Conservation (phyloP, 2,113 vertebrate species). For the Oxyruncus cristatus region DNA sequence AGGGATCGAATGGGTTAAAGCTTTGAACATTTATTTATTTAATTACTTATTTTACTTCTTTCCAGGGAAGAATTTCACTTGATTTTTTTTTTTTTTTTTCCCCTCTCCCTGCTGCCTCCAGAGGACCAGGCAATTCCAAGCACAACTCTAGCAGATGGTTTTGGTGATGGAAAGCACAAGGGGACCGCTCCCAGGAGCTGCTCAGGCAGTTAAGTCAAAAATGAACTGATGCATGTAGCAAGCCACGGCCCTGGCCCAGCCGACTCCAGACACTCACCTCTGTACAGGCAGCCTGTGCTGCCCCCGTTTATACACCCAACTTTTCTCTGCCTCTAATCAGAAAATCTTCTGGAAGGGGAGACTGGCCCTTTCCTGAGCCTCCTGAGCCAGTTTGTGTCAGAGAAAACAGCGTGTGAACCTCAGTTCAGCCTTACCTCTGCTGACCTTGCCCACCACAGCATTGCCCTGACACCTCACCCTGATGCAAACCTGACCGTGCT, state of each 20-base stretch:
- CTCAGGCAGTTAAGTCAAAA: neutral
- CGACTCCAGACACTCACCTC: neutral
- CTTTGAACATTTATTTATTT: neutral
- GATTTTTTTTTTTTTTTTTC: too few species aligned
- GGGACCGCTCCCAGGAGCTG: conserved; percentile 6
- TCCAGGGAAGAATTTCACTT: conserved; percentile 50
- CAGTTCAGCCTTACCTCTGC: rapidly evolving
- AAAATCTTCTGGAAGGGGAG: neutral
- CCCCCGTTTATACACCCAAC: neutral
- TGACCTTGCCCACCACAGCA: neutral
- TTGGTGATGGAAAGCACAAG: neutral
- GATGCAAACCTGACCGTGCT: neutral
- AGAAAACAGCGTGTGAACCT: neutral
- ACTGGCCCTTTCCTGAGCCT: neutral
- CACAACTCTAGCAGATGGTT: conserved; percentile 61
- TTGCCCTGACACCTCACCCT: neutral
- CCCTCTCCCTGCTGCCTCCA: conserved; percentile 52
- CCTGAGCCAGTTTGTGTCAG: neutral
- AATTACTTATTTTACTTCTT: neutral
- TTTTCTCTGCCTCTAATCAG: neutral
- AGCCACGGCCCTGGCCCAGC: neutral
- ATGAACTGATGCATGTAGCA: neutral
- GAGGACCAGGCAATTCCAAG: conserved; percentile 47
- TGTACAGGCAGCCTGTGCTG: neutral
- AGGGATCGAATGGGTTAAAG: neutral